Base-by-base conservation (phyloP, 1,140 invertebrate genomes). In the Lasaia peninsularis region DNA sequence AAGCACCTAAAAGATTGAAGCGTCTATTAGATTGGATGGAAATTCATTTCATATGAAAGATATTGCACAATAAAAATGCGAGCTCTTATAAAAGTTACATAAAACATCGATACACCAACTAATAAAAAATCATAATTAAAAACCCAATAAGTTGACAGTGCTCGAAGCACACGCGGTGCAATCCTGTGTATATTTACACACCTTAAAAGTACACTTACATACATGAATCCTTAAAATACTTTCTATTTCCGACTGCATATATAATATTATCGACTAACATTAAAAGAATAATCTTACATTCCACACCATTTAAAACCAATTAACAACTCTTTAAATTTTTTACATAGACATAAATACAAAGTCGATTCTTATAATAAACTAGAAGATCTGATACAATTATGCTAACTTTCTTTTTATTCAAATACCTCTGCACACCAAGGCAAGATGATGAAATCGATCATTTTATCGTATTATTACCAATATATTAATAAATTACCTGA, bases 121-220 rank as follows among this genome's bases (percentile, higher is more conserved):
- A 20, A 44, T 44, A 28, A 35, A 37, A 51, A 52, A 53, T 49
- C 35, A 21, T 2, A 33, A 37, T 58, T 21, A 31, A 44, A 49
- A 52, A 63, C 59, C 54, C 62, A 49, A 40, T 52, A 56, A 24
- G 48, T 57, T 28, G 37, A 53, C 57, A 52, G 56, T 58, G 62
- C 62, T 35, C 44, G 9, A 49, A 62, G 63, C 67, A 68, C 72
- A 64, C 67, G 76, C 63, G 68, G 63, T 69, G 71, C 71, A 72
- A 57, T 76, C 66, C 78, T 77, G 84, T 84, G 81, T 84, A 85
- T 73, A 78, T 83, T 78, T 85, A 85, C 81, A 87, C 75, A 72
- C 71, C 69, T 78, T 86, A 80, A 78, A 67, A 75, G 57, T 83
- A 83, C 78, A 71, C 76, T 78, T 83, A 85, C 53, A 55, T 55